Evolutionary conservation across 2,888 invertebrate species (phyloP), one percentile per base, ranked within the genome.

Genomic region (Zygaena filipendulae): DNA sequence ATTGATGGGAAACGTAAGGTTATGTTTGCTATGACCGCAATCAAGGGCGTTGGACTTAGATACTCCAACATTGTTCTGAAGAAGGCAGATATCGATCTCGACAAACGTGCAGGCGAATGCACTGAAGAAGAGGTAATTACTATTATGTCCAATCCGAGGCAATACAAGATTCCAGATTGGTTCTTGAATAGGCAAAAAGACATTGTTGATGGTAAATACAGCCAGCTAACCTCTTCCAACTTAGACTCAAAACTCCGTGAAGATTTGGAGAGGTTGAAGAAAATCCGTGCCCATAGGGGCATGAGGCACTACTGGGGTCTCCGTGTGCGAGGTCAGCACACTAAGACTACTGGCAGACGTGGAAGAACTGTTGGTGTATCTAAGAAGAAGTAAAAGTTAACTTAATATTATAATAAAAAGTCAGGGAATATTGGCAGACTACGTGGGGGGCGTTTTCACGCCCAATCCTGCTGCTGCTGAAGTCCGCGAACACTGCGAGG

Each of bases 331-430:
- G 99, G 99, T 83, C 99, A 99, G 79, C 99, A 99, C 70, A 99
- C 99, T 33, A 99, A 99, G 84, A 99, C 99, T 22, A 99, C 99
- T 47, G 99, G 99, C 59, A 91, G 98, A 70, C 90, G 98, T 82
- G 99, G 98, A 82, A 90, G 98, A 80, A 99, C 99, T 81, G 99
- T 99, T 57, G 99, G 99, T 94, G 99, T 99, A 57, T 97, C 97
- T 63, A 99, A 99, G 88, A 99, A 99, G 95, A 99, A 99, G 91
- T 94, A 94, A 90, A 81, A 53, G 66, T 47, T 57, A 54, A 58
- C 57, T n/a, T n/a, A n/a, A n/a, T n/a, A n/a, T n/a, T n/a, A n/a
- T n/a, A n/a, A n/a, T n/a, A n/a, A n/a, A n/a, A n/a, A n/a, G n/a
- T n/a, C n/a, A n/a, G n/a, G n/a, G n/a, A n/a, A n/a, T n/a, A n/a